Evolutionary conservation across 2,113 vertebrate species (phyloP).

Genomic region (Rhizomys pruinosus): DNA sequence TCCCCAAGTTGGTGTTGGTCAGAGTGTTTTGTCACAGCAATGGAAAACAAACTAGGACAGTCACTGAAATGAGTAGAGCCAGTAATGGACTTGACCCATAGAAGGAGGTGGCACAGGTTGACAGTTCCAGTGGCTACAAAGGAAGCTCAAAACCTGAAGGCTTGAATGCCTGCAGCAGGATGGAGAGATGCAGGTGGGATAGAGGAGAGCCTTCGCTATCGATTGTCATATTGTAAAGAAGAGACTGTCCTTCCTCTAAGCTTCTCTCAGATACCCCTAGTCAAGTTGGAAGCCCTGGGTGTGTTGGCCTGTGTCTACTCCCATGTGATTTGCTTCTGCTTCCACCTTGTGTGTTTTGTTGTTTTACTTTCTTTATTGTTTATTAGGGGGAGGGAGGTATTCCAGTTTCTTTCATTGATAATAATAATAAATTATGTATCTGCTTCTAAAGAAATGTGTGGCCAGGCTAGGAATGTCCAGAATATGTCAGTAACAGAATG

Average conservation of each 20-base stretch:
- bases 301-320: rapidly evolving
- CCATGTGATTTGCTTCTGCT: background rate
- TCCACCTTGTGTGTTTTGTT: background rate
- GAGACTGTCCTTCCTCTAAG: background rate
- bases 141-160: no score
- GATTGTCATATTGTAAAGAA: background rate
- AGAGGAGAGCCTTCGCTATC: background rate
- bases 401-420: background rate
- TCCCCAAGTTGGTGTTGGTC: no score
- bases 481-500: background rate
- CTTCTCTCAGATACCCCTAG: background rate
- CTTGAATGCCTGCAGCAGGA: background rate
- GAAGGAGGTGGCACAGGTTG: background rate
- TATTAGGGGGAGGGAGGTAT: no score
- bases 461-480: background rate
- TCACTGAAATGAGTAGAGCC: background rate
- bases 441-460: background rate
- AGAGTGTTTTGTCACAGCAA: no score
- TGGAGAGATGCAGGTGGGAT: background rate
- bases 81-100: no score
- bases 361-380: background rate
- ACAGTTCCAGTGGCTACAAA: background rate
- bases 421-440: background rate
- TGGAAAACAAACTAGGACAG: no score
- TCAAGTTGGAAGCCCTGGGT: background rate